A percentile compares a stretch with the other conserved stretches of the same genome.
phyloP scores from a whole-genome alignment of 2,888 invertebrate genomes.

The Tinea trinotella region DNA sequence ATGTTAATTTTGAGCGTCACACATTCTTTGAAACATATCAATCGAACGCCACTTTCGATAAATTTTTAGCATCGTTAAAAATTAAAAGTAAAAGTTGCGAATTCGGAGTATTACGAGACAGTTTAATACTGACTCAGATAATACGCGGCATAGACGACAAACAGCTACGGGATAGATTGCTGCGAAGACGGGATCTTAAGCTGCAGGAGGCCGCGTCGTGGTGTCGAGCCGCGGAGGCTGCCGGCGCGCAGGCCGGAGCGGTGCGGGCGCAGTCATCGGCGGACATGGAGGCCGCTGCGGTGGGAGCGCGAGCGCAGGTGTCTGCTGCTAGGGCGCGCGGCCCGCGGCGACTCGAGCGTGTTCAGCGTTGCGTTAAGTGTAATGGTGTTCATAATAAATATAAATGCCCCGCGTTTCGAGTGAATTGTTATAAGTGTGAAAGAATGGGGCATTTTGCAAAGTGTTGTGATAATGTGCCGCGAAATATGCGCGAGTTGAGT shows the following conservation, averaged over 20 bases:
- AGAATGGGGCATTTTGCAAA: constrained; percentile 6
- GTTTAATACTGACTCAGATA: constrained; percentile 24
- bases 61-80: neutral
- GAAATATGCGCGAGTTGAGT: constrained; percentile 10
- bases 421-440: constrained; percentile 8
- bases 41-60: neutral
- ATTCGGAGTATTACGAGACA: constrained; percentile 23
- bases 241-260: constrained; percentile 14
- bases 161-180: constrained; percentile 18
- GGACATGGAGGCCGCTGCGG: neutral
- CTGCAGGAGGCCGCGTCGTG: constrained; percentile 21
- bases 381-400: neutral
- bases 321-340: too few relatives aligned
- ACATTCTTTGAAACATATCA: constrained; percentile 4
- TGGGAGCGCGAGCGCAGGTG: neutral
- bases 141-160: constrained; percentile 24
- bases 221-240: constrained; percentile 21
- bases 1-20: constrained; percentile 22
- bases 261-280: neutral
- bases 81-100: constrained; percentile 23
- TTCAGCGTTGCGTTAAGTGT: neutral
- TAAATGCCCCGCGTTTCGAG: constrained; percentile 12
- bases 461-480: constrained; percentile 15
- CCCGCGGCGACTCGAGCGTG: neutral
- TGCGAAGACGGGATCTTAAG: constrained; percentile 14